These are phyloP conservation scores for Vulpes lagopus DNA, from an alignment of 2,113 vertebrate genomes.

Conservation along the genomic window DNA sequence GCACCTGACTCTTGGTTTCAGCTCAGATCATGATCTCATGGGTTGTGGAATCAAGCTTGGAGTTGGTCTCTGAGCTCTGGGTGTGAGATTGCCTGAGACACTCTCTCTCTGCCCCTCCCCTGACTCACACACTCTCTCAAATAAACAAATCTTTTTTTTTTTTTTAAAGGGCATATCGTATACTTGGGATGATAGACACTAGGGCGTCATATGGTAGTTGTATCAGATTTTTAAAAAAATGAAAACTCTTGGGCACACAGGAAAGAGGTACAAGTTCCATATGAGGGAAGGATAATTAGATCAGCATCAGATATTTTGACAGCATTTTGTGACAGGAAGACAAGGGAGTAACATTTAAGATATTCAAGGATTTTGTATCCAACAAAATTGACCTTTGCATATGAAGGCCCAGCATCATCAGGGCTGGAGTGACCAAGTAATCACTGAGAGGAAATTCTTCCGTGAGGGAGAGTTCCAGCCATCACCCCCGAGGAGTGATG, in stretches of 20 bases:
- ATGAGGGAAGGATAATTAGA: neutral
- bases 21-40: neutral
- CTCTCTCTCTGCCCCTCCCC: neutral
- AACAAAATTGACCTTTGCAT: neutral
- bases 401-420: neutral
- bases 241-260: neutral
- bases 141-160: no score
- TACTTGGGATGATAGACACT: no score
- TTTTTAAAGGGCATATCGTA: neutral
- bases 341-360: neutral
- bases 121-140: neutral
- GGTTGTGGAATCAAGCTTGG: neutral
- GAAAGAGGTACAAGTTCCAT: neutral
- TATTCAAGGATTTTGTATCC: neutral
- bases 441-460: neutral
- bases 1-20: neutral
- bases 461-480: neutral
- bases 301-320: neutral
- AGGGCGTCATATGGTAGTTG: neutral
- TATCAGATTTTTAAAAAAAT: neutral
- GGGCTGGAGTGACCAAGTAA: neutral
- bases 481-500: rapidly evolving
- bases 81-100: neutral
- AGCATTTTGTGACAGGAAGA: neutral
- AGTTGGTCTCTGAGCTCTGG: neutral